phyloP scores from a whole-genome alignment of 2,797 vertebrate species.

The Gymnoscopelus microlampas region DNA sequence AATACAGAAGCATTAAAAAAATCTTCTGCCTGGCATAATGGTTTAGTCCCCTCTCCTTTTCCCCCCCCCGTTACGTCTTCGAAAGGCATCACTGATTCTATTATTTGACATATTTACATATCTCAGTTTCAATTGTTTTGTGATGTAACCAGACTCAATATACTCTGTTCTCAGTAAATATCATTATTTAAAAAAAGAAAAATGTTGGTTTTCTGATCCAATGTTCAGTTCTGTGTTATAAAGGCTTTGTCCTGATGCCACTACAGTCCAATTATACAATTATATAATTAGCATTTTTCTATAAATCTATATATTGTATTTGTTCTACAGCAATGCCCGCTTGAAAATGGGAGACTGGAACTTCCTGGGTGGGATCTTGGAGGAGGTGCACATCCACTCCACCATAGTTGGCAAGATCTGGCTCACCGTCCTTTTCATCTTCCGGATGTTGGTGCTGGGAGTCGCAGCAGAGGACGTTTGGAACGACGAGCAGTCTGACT shows the following conservation, averaged over 20 bases:
- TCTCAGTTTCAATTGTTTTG: neutral
- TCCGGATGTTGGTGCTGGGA: constrained; percentile 90
- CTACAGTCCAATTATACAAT: no score
- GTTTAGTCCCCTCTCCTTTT: no score
- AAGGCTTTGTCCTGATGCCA: no score
- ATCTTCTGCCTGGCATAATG: no score
- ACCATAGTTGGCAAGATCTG: constrained; percentile 93
- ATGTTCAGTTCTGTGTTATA: no score
- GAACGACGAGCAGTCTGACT: constrained; percentile 91
- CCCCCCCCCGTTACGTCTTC: no score
- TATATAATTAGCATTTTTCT: neutral
- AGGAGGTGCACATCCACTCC: constrained; percentile 93
- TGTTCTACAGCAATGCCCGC: constrained; percentile 47
- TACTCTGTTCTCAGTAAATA: no score
- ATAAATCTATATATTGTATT: neutral
- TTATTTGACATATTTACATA: neutral
- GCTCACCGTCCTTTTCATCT: constrained; percentile 93
- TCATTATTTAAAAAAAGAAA: no score
- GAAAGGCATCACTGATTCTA: no score
- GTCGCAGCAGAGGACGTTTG: constrained; percentile 91
- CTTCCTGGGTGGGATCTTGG: constrained; percentile 91
- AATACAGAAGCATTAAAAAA: no score
- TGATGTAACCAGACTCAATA: neutral
- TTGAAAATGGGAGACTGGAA: constrained; percentile 91
- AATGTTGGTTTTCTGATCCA: no score